Base-by-base conservation (phyloP, 2,888 invertebrate species). In the Parnassius smintheus region DNA sequence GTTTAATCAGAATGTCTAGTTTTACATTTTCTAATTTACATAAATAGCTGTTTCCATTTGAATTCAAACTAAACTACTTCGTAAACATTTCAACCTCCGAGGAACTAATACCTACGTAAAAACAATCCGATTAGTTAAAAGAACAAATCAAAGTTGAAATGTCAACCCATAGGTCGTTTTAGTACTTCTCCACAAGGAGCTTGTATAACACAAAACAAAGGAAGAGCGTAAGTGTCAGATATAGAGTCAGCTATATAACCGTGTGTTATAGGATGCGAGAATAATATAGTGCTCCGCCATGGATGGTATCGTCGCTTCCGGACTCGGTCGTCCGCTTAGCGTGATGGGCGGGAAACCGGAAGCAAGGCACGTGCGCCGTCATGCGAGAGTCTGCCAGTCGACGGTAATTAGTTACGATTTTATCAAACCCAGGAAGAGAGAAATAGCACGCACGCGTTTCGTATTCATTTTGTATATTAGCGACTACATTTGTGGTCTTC, bases 241-340 rank as follows among this genome's bases (percentile, higher is more conserved):
- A 57, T 49, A 13, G 25, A 49, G 48, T 13, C 13, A n/a, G 18
- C 49, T 49, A 49, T 13, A 49, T 49, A 35, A 44, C 50, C n/a
- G 55, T 59, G 48, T 50, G 55, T 62, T 62, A 63, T 63, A 59
- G 59, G 55, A 63, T 55, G 55, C 54, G 63, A 59, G 59, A 25
- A 59, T 59, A 59, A 58, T 62, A 42, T 55, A 62, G 58, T 55
- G 63, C 59, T 59, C 63, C 63, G 63, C 64, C 25, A 63, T 78
- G 78, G 86, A 87, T 86, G 71, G 75, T 81, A 87, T 85, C 85
- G 75, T 66, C 66, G 75, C 82, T 86, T 88, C 88, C 88, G 85
- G 81, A 50, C 66, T 69, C 68, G 70, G 73, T 68, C 61, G 51
- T 53, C 51, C 64, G 63, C 64, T 61, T 65, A 62, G 82, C 9